Conservation (phyloP, 2,888 invertebrate genomes). For the Onchidella celtica region DNA sequence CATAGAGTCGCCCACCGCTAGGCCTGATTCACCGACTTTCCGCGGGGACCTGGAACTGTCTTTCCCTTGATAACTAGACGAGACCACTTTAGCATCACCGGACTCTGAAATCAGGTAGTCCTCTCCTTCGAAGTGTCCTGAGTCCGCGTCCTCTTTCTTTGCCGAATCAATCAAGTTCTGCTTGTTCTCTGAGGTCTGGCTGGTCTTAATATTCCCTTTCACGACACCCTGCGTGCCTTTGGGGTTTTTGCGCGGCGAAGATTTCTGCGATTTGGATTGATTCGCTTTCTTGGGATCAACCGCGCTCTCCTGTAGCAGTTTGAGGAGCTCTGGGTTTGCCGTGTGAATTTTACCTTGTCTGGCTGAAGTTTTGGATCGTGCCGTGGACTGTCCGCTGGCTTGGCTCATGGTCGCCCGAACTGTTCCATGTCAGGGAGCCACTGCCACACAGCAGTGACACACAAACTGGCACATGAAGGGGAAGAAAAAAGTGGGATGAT, state of each 20-base stretch:
- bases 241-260: not conserved
- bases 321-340: slow-evolving; percentile 50
- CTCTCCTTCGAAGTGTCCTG: not conserved
- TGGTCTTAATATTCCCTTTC: not conserved
- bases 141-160: not conserved
- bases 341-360: slow-evolving; percentile 52
- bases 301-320: slow-evolving; percentile 46
- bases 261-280: not conserved
- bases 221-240: not conserved
- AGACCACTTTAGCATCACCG: slow-evolving; percentile 17
- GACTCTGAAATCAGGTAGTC: slow-evolving; percentile 17
- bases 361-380: not conserved
- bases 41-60: not conserved
- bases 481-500: not conserved
- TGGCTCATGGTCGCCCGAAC: slow-evolving; percentile 23
- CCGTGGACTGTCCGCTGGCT: not conserved
- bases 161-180: not conserved
- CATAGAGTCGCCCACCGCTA: not conserved
- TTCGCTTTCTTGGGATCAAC: not conserved
- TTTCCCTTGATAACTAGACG: not conserved
- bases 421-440: not conserved
- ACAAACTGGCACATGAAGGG: too few relatives aligned
- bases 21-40: not conserved
- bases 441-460: not conserved
- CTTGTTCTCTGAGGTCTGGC: not conserved